Evolutionary conservation across 2,888 invertebrate species (phyloP).

Genomic region (Hetaerina titia): DNA sequence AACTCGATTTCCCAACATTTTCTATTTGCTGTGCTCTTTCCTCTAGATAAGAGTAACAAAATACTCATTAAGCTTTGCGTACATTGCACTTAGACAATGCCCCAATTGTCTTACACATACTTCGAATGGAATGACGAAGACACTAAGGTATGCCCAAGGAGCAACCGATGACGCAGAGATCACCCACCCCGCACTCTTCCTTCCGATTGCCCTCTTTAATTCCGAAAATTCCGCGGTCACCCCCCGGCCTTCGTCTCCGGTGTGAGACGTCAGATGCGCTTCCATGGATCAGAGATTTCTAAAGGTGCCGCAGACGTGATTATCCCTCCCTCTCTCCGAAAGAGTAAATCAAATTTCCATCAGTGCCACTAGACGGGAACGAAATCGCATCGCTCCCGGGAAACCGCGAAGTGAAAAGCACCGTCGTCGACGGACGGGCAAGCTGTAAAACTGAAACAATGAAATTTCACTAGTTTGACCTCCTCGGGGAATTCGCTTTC

Average conservation of each 20-base stretch:
- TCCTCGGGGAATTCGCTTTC: neutral
- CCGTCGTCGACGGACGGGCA: neutral
- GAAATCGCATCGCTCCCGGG: neutral
- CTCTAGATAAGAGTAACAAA: too few species aligned
- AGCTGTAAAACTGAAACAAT: neutral
- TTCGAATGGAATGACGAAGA: too few species aligned
- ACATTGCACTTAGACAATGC: too few species aligned
- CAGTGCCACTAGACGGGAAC: neutral
- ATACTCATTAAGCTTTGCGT: too few species aligned
- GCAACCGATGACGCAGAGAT: too few species aligned
- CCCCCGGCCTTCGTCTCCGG: neutral
- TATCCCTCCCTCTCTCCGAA: neutral
- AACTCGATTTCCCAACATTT: too few species aligned
- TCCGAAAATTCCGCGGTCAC: neutral
- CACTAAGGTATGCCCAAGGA: too few species aligned
- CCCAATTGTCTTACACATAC: too few species aligned
- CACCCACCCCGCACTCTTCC: too few species aligned
- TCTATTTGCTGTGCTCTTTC: too few species aligned
- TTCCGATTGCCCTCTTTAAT: neutral
- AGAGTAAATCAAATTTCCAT: neutral
- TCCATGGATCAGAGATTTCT: neutral
- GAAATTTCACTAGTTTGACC: neutral
- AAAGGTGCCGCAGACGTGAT: neutral
- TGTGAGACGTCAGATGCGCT: neutral
- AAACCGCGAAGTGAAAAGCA: neutral